A percentile compares a stretch with the other conserved stretches of the same genome.
phyloP scores from a whole-genome alignment of 2,797 vertebrate genomes.

The Limnodromus scolopaceus region DNA sequence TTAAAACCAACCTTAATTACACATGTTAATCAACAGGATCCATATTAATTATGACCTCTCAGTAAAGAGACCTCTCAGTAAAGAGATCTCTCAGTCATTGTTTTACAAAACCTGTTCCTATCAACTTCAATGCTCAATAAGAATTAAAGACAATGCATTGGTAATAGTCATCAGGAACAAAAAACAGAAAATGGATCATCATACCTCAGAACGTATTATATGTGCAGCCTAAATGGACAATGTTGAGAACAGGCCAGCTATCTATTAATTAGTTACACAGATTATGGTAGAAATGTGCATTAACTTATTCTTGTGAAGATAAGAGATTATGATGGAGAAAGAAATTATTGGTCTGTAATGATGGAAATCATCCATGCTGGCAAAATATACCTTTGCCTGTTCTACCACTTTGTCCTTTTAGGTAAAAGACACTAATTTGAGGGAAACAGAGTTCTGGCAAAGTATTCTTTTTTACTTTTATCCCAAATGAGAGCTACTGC shows the following conservation, averaged over 20 bases:
- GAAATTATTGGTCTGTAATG: slow-evolving; percentile 13
- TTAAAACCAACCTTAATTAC: neutral
- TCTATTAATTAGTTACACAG: neutral
- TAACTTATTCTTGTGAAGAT: neutral
- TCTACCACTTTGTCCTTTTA: neutral
- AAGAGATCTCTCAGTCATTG: neutral
- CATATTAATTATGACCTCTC: neutral
- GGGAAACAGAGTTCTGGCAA: neutral
- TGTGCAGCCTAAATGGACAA: neutral
- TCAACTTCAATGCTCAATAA: neutral
- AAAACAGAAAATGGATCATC: neutral
- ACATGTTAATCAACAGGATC: neutral
- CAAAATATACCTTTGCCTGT: neutral
- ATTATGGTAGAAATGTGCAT: neutral
- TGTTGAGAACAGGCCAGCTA: neutral
- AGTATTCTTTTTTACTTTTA: neutral
- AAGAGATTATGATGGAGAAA: neutral
- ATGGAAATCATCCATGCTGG: neutral
- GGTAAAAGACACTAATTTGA: neutral
- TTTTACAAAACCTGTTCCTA: neutral
- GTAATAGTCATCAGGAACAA: neutral
- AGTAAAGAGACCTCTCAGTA: neutral
- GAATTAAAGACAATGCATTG: neutral
- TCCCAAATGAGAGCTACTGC: neutral
- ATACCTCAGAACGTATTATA: neutral